These are phyloP conservation scores for Euproctis similis DNA, from an alignment of 2,888 invertebrate species.

Conservation along the genomic window DNA sequence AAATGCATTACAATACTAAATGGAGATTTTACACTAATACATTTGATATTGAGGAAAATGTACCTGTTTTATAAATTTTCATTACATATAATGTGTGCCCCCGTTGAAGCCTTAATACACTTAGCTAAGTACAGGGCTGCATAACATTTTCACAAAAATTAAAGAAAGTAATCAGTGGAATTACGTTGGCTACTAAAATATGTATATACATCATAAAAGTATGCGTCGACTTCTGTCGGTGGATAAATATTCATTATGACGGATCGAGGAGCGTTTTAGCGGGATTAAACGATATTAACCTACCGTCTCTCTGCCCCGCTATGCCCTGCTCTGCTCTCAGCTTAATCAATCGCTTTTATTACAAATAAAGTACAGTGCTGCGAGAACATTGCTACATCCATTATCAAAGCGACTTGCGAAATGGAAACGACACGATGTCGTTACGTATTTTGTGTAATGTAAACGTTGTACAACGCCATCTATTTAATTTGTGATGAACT, in stretches of 20 bases:
- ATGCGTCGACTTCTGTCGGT: constrained; percentile 64
- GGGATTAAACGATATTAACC: constrained; percentile 70
- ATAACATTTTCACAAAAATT: constrained; percentile 64
- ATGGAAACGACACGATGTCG: no score
- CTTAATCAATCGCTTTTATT: constrained; percentile 55
- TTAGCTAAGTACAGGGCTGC: constrained; percentile 35
- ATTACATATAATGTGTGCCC: constrained; percentile 55
- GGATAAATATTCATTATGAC: constrained; percentile 74
- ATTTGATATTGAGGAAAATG: no score
- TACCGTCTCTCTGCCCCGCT: no score
- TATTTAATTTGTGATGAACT: no score
- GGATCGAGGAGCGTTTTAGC: constrained; percentile 72
- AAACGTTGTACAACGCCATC: no score
- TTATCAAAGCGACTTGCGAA: no score
- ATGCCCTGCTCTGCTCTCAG: constrained; percentile 50
- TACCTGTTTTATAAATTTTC: constrained; percentile 32
- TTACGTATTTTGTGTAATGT: no score
- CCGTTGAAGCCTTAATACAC: constrained; percentile 59
- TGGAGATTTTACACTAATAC: no score
- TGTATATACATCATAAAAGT: constrained; percentile 75
- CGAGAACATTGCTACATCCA: no score
- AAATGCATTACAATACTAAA: no score
- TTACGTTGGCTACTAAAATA: constrained; percentile 73
- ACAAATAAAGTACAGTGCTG: no score
- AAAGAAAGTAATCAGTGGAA: constrained; percentile 73